Evolutionary conservation across 1,140 invertebrate genomes (phyloP).

Genomic region (Heliconius hewitsoni): DNA sequence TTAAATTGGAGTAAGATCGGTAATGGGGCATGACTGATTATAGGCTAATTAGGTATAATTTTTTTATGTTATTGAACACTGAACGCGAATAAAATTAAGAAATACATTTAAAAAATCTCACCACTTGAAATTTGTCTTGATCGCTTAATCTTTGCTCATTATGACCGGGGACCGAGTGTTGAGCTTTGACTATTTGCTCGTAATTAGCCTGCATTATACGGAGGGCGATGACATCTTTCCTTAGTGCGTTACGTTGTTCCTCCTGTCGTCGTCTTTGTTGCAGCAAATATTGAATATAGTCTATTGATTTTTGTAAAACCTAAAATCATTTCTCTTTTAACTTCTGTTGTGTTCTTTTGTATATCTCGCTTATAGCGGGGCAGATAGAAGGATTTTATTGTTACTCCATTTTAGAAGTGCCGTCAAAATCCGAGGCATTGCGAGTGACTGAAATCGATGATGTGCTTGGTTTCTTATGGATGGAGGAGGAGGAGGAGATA

Average conservation of each 20-base stretch:
- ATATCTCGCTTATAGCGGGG: no score
- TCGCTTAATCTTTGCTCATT: conserved; percentile 94
- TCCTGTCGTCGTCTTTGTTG: conserved; percentile 97
- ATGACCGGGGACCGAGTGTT: conserved; percentile 94
- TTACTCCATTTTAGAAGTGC: no score
- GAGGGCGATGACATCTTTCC: conserved; percentile 96
- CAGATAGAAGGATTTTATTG: no score
- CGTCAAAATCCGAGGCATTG: no score
- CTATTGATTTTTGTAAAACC: conserved; percentile 94
- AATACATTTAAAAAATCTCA: conserved; percentile 72
- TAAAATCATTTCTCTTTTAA: background rate
- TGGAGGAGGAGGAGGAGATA: no score
- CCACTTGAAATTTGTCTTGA: conserved; percentile 97
- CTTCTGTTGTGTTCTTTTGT: no score
- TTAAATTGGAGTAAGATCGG: no score
- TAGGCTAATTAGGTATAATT: no score
- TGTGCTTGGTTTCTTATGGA: no score
- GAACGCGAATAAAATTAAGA: background rate
- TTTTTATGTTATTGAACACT: no score
- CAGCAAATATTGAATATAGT: conserved; percentile 94
- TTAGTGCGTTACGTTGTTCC: conserved; percentile 93
- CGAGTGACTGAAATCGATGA: no score
- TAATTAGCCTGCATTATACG: conserved; percentile 97
- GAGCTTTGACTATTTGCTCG: conserved; percentile 97
- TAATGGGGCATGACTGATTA: no score